Evolutionary conservation across 2,113 vertebrate genomes (phyloP).

Genomic region (Neomonachus schauinslandi): DNA sequence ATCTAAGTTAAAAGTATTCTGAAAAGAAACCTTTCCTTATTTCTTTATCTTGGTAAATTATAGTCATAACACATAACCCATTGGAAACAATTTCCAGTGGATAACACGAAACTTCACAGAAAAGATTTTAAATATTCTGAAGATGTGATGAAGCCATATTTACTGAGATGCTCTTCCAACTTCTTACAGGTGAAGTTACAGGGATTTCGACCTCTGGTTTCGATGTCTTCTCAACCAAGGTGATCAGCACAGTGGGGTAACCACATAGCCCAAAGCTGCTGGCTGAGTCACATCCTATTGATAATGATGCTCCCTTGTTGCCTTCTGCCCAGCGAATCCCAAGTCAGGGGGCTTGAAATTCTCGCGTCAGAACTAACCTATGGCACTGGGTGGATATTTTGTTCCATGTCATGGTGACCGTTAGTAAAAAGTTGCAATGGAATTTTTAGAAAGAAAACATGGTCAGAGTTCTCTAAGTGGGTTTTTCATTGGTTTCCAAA

Average conservation of each 20-base stretch:
- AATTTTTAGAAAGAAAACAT: background rate
- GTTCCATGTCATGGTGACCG: background rate
- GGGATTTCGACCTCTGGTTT: background rate
- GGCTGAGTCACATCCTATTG: background rate
- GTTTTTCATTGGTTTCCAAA: background rate
- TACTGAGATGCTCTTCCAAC: background rate
- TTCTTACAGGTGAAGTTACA: background rate
- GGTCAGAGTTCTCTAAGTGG: too few relatives aligned
- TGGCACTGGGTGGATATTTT: fast-evolving
- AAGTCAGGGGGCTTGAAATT: too few relatives aligned
- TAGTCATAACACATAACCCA: background rate
- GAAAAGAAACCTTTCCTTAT: background rate
- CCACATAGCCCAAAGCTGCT: fast-evolving
- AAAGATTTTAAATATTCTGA: background rate
- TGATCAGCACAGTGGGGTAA: fast-evolving
- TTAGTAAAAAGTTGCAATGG: background rate
- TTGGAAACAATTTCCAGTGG: background rate
- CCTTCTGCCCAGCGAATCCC: background rate
- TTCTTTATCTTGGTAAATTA: background rate
- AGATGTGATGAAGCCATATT: background rate
- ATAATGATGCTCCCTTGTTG: fast-evolving
- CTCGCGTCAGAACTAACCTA: fast-evolving
- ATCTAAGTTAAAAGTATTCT: background rate
- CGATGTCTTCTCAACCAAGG: fast-evolving
- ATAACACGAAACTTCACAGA: background rate